Evolutionary conservation across 2,113 vertebrate genomes (phyloP).

Genomic region (Cacatua alba): DNA sequence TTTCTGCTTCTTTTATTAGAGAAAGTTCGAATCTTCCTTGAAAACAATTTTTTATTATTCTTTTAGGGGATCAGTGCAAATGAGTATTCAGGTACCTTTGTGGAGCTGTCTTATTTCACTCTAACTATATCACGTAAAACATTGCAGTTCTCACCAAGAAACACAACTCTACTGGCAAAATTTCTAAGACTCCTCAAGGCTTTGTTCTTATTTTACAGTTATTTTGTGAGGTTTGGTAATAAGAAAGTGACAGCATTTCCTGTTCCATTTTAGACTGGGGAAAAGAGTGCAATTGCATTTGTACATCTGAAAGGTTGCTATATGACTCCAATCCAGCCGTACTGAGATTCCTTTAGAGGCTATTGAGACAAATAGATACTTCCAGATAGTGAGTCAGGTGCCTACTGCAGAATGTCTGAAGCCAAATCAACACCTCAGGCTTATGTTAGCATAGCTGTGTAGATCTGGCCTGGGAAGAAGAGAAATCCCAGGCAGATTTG

Average conservation of each 20-base stretch:
- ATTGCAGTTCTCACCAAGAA: neutral
- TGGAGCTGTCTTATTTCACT: neutral
- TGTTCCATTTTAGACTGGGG: neutral
- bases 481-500: conserved; percentile 1
- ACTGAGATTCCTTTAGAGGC: neutral
- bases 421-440: neutral
- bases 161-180: neutral
- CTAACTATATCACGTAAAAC: neutral
- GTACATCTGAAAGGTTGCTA: conserved; percentile 10
- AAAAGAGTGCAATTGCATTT: conserved; percentile 10
- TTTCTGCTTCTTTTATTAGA: neutral
- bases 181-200: neutral
- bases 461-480: neutral
- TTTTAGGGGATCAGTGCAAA: neutral
- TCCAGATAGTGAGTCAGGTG: neutral
- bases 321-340: neutral
- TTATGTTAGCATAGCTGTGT: neutral
- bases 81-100: neutral
- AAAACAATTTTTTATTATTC: neutral
- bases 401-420: neutral
- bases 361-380: conserved; percentile 13
- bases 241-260: conserved; percentile 34
- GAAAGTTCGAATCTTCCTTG: neutral
- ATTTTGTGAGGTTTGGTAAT: neutral
- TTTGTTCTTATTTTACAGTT: conserved; percentile 22